These are phyloP conservation scores for Encarsia formosa DNA, from an alignment of 2,888 invertebrate genomes.

Conservation along the genomic window DNA sequence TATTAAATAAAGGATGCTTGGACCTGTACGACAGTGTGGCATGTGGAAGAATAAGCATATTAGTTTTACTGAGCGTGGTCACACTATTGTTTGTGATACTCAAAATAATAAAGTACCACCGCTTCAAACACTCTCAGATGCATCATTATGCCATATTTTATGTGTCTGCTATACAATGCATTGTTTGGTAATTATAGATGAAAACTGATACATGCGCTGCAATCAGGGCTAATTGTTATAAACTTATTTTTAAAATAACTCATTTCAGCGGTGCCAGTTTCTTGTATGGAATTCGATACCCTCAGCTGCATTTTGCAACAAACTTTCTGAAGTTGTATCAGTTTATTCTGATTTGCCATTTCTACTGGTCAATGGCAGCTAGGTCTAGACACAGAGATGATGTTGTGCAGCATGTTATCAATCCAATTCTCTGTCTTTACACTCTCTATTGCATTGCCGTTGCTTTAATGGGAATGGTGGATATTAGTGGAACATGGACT, in stretches of 20 bases:
- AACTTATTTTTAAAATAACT: background rate
- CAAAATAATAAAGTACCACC: slow-evolving; percentile 51
- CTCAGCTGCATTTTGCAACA: slow-evolving; percentile 53
- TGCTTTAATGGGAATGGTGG: slow-evolving; percentile 51
- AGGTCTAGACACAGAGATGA: slow-evolving; percentile 51
- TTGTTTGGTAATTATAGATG: slow-evolving; percentile 46
- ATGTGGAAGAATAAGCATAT: slow-evolving; percentile 51
- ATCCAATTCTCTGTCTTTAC: slow-evolving; percentile 50
- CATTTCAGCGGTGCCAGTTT: slow-evolving; percentile 51
- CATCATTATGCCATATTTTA: slow-evolving; percentile 56
- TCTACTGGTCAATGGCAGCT: slow-evolving; percentile 54
- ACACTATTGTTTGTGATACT: slow-evolving; percentile 45
- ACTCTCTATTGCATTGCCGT: slow-evolving; percentile 52
- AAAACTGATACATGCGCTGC: background rate
- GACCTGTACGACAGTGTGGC: slow-evolving; percentile 50
- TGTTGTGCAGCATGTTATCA: slow-evolving; percentile 47
- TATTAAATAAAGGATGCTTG: slow-evolving; percentile 51
- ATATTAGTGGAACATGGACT: slow-evolving; percentile 51
- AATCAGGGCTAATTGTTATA: background rate
- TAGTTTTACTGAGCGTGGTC: slow-evolving; percentile 49
- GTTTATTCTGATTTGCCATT: slow-evolving; percentile 53
- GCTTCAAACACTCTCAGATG: slow-evolving; percentile 50
- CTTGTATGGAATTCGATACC: slow-evolving; percentile 47
- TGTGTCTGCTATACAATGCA: slow-evolving; percentile 51
- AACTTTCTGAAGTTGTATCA: slow-evolving; percentile 53